These are phyloP conservation scores for Zaprionus inermis DNA, from an alignment of 1,140 invertebrate genomes.

Conservation along the genomic window DNA sequence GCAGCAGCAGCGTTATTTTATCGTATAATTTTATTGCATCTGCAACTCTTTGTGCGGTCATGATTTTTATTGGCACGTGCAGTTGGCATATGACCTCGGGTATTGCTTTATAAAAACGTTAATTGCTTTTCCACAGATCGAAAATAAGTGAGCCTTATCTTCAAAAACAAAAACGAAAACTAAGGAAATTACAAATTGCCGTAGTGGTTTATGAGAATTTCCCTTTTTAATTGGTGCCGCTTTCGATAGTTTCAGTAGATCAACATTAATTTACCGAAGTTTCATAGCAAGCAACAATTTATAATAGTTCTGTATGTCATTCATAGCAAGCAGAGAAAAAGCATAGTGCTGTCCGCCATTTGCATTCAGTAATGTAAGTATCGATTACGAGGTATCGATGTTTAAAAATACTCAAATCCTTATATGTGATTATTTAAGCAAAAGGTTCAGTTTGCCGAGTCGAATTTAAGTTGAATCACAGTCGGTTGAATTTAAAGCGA, in stretches of 20 bases:
- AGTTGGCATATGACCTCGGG: constrained; percentile 35
- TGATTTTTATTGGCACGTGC: constrained; percentile 65
- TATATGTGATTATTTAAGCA: neutral
- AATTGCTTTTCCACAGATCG: constrained; percentile 72
- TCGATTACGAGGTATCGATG: too few relatives aligned
- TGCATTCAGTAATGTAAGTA: neutral
- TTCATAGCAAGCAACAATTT: neutral
- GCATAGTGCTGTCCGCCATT: neutral
- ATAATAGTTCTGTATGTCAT: neutral
- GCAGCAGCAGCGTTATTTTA: constrained; percentile 18
- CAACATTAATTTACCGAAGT: neutral
- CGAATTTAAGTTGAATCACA: neutral
- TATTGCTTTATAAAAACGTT: constrained; percentile 50
- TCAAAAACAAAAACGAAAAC: constrained; percentile 1
- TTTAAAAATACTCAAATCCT: too few relatives aligned
- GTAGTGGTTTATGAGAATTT: neutral
- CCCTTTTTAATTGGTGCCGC: neutral
- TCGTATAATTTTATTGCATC: constrained; percentile 35
- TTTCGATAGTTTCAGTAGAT: neutral
- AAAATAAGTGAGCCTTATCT: constrained; percentile 40
- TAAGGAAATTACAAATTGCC: constrained; percentile 5
- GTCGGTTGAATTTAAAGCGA: neutral
- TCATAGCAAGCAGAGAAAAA: too few relatives aligned
- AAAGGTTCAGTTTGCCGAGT: constrained; percentile 14
- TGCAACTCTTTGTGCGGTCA: constrained; percentile 23